phyloP scores from a whole-genome alignment of 2,797 vertebrate species.

The Echiichthys vipera region DNA sequence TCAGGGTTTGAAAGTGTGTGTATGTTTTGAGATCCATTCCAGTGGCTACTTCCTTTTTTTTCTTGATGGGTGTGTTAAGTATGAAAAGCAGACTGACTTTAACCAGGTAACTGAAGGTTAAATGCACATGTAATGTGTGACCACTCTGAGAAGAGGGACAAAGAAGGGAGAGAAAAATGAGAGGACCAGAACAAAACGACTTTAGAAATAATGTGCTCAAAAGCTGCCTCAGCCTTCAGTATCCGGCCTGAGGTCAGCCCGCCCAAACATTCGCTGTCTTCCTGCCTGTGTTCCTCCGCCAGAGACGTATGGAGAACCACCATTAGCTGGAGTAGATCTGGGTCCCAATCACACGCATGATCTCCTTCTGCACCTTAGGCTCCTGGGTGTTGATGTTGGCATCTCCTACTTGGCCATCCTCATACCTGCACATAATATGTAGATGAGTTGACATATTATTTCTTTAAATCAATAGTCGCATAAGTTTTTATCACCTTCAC shows the following conservation, averaged over 20 bases:
- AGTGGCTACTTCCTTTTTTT: slow-evolving; percentile 18
- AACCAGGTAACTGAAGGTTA: slow-evolving; percentile 27
- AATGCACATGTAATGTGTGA: slow-evolving; percentile 30
- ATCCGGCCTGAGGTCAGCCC: slow-evolving; percentile 60
- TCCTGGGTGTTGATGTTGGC: slow-evolving; percentile 99
- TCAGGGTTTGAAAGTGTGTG: slow-evolving; percentile 18
- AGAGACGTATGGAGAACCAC: slow-evolving; percentile 48
- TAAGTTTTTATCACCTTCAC: background rate
- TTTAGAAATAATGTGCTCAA: slow-evolving; percentile 61
- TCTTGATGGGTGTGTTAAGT: slow-evolving; percentile 5
- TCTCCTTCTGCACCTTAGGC: slow-evolving; percentile 99
- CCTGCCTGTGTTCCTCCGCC: slow-evolving; percentile 53
- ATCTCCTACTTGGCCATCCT: slow-evolving; percentile 98
- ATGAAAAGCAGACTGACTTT: slow-evolving; percentile 22
- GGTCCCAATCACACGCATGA: slow-evolving; percentile 99
- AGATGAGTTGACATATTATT: background rate
- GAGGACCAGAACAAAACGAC: slow-evolving; percentile 47
- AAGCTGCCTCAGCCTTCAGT: slow-evolving; percentile 53
- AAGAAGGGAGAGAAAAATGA: slow-evolving; percentile 29
- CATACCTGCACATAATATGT: slow-evolving; percentile 87
- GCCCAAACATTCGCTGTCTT: slow-evolving; percentile 66
- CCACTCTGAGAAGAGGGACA: slow-evolving; percentile 25
- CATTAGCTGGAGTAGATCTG: slow-evolving; percentile 98
- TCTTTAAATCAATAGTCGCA: background rate
- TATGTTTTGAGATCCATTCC: slow-evolving; percentile 1